Evolutionary conservation across 1,140 invertebrate species (phyloP), one percentile per base, ranked within the genome.

Genomic region (Piezodorus guildinii): DNA sequence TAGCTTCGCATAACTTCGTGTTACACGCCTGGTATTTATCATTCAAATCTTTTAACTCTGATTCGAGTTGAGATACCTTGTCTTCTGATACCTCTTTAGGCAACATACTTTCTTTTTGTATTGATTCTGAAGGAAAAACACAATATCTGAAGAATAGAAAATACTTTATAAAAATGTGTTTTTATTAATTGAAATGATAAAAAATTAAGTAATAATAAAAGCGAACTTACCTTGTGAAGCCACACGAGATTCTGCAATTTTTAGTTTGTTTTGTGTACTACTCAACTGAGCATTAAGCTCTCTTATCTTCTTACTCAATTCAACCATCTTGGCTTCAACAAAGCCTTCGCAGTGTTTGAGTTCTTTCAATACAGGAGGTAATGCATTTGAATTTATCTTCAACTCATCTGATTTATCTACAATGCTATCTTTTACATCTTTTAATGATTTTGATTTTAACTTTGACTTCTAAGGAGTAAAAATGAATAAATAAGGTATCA

Each of bases 1-100:
- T 81, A 14, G 77, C 78, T 63, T 87, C 84, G 52, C 79, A 81
- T 1, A 87, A 73, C 71, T 85, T 86, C 62, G 77, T 79, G 66
- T 81, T 83, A 1, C 80, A 73, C 44, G 70, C 69, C 39, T 74
- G 73, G 0, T 87, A 68, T 75, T 83, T 85, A 14, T 78, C 80
- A 49, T 78, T 80, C 0, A 86, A 68, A 45, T 79, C 77, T 72
- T 84, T 85, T 0, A 82, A 64, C 71, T 78, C 66, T 45, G 72
- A 68, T 34, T 74, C 67, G 39, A 71, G 72, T 23, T 67, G 58
- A 39, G 8, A 46, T 25, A 67, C 27, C 39, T 69, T 68, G 12
- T 63, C 43, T 62, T 59, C 56, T 49, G 46, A 49, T 17, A 21
- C n/a, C 23, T 21, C 23, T 25, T 23, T 23, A 56, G 17, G 9